Percentiles rank a stretch among this genome's conserved stretches.
These are phyloP conservation scores for Drosophila colorata DNA, from an alignment of 2,888 invertebrate species.

Conservation along the genomic window DNA sequence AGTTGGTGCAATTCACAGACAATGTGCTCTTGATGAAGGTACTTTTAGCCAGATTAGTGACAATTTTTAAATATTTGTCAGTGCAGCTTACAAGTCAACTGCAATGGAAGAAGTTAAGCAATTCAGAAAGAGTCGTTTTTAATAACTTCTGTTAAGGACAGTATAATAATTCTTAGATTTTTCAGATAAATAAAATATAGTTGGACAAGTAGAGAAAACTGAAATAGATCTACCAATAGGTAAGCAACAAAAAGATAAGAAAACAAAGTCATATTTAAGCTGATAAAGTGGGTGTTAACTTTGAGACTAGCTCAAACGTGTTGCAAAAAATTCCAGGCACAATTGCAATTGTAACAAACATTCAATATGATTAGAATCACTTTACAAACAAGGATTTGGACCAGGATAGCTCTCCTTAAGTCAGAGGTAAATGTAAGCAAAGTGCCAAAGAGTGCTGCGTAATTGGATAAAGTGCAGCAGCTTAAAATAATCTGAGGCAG, in stretches of 20 bases:
- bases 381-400: constrained; percentile 2
- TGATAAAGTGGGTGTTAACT: too few species aligned
- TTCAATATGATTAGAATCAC: constrained; percentile 6
- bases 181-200: too few species aligned
- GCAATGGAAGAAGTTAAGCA: neutral
- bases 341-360: constrained; percentile 11
- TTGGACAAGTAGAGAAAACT: too few species aligned
- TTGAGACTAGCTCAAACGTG: neutral
- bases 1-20: constrained; percentile 10
- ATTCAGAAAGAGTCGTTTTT: too few species aligned
- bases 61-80: constrained; percentile 40
- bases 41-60: constrained; percentile 14
- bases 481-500: neutral
- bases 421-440: constrained; percentile 4
- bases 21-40: constrained; percentile 12
- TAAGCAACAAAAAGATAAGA: too few species aligned
- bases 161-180: too few species aligned
- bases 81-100: constrained; percentile 17
- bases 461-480: constrained; percentile 10
- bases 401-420: neutral
- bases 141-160: neutral
- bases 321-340: constrained; percentile 5
- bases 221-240: too few species aligned
- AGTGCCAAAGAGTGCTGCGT: neutral
- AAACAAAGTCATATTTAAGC: too few species aligned